Base-by-base conservation (phyloP, 1,140 invertebrate species). In the Tetragnatha versicolor region DNA sequence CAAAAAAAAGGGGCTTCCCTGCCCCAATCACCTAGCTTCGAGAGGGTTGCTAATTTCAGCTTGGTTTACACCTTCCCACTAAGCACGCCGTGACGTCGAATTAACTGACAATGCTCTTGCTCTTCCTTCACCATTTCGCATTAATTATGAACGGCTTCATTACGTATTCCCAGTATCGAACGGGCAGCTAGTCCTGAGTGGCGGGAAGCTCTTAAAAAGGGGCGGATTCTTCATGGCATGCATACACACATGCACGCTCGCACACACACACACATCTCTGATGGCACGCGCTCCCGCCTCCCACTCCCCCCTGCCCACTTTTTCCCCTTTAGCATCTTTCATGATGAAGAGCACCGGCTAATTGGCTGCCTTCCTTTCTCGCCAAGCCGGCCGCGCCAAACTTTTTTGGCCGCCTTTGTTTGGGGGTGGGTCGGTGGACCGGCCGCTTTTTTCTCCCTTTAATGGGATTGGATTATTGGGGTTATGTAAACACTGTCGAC, bases 61-160 rank as follows among this genome's bases (percentile, higher is more conserved):
- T 79, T 60, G 76, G 76, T 79, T 79, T 79, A 79, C 76, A 79
- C 76, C 76, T 79, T 69, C 65, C 49, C 76, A 45, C 53, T 69
- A 58, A 79, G 63, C 76, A 45, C 63, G 63, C 76, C 60, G 76
- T 61, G 65, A 79, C 76, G 76, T 68, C 76, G 76, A 79, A 79
- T 79, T 79, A 79, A 77, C 73, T 77, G 73, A 77, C 73, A 77
- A 77, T 77, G 73, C 73, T 77, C 73, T 65, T 35, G 49, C 35
- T 73, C 70, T 58, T 69, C 76, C 37, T 79, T 79, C 76, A 68
- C 76, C 76, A 79, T 79, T 79, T 69, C 76, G 76, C 76, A 79
- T 79, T 79, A 79, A 79, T 79, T 79, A 79, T 79, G 76, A 79
- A 79, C 76, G 45, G 76, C 76, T 79, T 79, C 76, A 79, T 79